Evolutionary conservation across 2,113 vertebrate species (phyloP), one percentile per base, ranked within the genome.

Genomic region (Cathartes aura): DNA sequence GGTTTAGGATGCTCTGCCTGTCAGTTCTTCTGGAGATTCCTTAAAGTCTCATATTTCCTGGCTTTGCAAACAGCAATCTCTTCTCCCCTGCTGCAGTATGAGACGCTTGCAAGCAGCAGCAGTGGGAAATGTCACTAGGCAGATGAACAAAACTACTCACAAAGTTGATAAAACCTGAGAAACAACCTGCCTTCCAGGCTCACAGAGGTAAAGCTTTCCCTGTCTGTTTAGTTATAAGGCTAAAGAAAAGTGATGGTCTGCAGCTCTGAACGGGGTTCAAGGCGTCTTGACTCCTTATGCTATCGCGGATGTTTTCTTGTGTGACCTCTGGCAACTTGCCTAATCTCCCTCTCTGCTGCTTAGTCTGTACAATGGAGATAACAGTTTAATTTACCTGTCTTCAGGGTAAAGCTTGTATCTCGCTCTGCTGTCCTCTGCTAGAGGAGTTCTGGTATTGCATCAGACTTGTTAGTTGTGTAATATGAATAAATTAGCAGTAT

Each of bases 331-430:
- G 96, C 87, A 91, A 40, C 5, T 75, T 72, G 81, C 60, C 52
- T 94, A 75, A 84, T 67, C 83, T 71, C 15, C 24, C 23, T 12
- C 60, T 94, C 81, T 47, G 81, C 68, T 87, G 66, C 87, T 87
- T 22, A 67, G 60, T 64, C 84, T 96, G 96, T 64, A 20, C 43
- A 36, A 56, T 45, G 56, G 60, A 89, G 96, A 96, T 87, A 95
- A 87, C 27, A 12, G n/a, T 74, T 93, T 75, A 87, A 95, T 96
- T 88, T 92, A 19, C 32, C 47, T 67, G 50, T 52, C 76, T 91
- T 67, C 26, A 43, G 76, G 60, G 47, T 40, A 91, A 64, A 91
- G 64, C 47, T 79, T 89, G 32, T 67, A 32, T 89, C 38, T 71
- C 2, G 2, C 64, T 89, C 55, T 74, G 62, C 80, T 92, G 63